These are phyloP conservation scores for Drosophila takahashii DNA, from an alignment of 1,140 invertebrate species.

Conservation along the genomic window DNA sequence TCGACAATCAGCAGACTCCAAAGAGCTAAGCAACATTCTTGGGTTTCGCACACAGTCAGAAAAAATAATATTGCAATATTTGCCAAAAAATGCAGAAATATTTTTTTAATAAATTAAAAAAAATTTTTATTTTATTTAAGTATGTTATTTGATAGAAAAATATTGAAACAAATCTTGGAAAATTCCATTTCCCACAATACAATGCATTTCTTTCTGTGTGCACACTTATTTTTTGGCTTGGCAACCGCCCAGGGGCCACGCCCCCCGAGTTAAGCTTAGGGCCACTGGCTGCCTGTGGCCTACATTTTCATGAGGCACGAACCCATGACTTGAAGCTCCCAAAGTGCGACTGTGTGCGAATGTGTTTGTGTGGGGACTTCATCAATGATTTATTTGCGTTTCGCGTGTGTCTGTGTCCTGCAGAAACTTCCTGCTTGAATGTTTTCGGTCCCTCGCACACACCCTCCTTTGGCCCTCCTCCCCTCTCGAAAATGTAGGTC, in stretches of 20 bases:
- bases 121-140: too few species aligned
- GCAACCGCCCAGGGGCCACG: conserved; percentile 10
- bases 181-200: too few species aligned
- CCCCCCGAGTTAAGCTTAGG: conserved; percentile 40
- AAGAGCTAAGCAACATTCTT: conserved; percentile 41
- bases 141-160: too few species aligned
- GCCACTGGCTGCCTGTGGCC: conserved; percentile 46
- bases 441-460: conserved; percentile 47
- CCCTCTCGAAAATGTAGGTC: conserved; percentile 64
- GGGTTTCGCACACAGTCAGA: conserved; percentile 16
- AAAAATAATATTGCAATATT: background rate
- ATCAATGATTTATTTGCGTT: conserved; percentile 81
- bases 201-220: conserved; percentile 19
- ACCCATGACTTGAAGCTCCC: conserved; percentile 42
- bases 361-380: conserved; percentile 41
- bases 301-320: conserved; percentile 42
- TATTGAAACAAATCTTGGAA: too few species aligned
- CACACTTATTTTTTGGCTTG: conserved; percentile 19
- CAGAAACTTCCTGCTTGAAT: conserved; percentile 75
- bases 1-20: conserved; percentile 65
- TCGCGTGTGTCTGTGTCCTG: conserved; percentile 71
- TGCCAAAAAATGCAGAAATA: too few species aligned
- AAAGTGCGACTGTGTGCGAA: conserved; percentile 1
- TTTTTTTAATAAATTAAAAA: too few species aligned
- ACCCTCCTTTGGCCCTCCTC: background rate